phyloP scores from a whole-genome alignment of 2,113 vertebrate species.

The Gopherus flavomarginatus region DNA sequence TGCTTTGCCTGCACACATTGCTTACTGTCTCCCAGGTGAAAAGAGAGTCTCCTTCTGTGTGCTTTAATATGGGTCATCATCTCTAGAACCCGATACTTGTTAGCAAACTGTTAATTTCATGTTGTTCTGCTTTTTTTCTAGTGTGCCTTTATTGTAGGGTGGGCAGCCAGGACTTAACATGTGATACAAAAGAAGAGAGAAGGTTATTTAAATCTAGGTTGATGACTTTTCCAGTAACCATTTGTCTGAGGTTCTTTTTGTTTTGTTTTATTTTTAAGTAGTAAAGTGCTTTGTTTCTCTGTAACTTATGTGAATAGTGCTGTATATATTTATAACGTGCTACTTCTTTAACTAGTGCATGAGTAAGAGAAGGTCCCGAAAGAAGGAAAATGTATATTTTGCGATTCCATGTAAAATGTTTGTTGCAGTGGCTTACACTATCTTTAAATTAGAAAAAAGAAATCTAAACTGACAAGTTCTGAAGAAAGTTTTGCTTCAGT shows the following conservation, averaged over 20 bases:
- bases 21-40: neutral
- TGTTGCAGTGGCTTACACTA: neutral
- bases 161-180: neutral
- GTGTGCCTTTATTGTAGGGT: fast-evolving
- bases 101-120: neutral
- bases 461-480: neutral
- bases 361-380: conserved; percentile 38
- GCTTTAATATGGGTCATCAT: neutral
- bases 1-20: neutral
- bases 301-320: conserved; percentile 42
- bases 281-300: neutral
- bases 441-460: neutral
- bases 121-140: neutral
- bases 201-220: neutral
- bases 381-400: conserved; percentile 2
- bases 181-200: neutral
- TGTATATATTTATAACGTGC: conserved; percentile 17
- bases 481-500: conserved; percentile 16
- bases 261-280: neutral
- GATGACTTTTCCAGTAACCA: neutral
- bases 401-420: neutral
- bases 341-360: conserved; percentile 24
- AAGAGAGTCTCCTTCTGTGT: neutral
- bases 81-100: no score
- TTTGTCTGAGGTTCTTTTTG: neutral